Evolutionary conservation across 2,888 invertebrate genomes (phyloP).

Genomic region (Malthinus seriepunctatus): DNA sequence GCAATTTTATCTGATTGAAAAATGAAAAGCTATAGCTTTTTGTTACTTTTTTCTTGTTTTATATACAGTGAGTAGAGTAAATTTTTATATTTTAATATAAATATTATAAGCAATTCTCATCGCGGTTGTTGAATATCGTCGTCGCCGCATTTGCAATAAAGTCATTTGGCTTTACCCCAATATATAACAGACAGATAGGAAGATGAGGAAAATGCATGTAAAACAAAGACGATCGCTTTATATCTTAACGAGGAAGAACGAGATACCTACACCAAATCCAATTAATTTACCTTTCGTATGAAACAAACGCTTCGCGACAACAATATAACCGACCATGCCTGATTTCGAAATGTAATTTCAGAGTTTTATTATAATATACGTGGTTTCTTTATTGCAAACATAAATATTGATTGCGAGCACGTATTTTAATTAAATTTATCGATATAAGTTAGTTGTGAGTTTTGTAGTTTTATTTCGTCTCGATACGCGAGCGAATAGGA

Average conservation of each 20-base stretch:
- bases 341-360: constrained; percentile 37
- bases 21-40: too few relatives aligned
- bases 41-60: too few relatives aligned
- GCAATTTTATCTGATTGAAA: too few relatives aligned
- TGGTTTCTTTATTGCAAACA: constrained; percentile 38
- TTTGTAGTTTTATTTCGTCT: too few relatives aligned
- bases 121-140: constrained; percentile 33
- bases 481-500: background rate
- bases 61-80: too few relatives aligned
- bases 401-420: constrained; percentile 11
- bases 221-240: constrained; percentile 11
- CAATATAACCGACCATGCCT: constrained; percentile 37
- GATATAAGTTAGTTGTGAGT: too few relatives aligned
- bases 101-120: too few relatives aligned
- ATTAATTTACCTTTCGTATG: constrained; percentile 42
- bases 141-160: constrained; percentile 36
- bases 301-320: constrained; percentile 40
- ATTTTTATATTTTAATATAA: too few relatives aligned
- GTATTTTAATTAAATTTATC: too few relatives aligned
- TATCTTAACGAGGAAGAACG: constrained; percentile 9
- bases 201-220: constrained; percentile 31
- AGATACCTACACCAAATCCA: constrained; percentile 36
- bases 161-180: constrained; percentile 35
- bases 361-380: constrained; percentile 41
- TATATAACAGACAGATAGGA: constrained; percentile 35